These are phyloP conservation scores for Seriola quinqueradiata DNA, from an alignment of 2,113 vertebrate species.

Conservation along the genomic window DNA sequence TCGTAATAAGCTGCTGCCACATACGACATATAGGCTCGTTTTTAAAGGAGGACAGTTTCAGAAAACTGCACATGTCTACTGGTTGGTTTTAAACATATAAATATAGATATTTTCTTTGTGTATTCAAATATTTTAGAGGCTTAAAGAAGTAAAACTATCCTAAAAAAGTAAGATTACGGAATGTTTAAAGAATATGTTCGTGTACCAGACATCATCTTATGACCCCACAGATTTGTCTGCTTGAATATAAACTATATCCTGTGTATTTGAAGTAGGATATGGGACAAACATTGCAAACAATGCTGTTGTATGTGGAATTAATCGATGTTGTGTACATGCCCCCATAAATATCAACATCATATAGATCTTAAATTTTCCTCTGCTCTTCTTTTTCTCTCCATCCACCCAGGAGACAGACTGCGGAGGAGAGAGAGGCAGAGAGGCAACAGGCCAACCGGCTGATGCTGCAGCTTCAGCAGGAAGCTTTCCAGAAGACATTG, in stretches of 20 bases:
- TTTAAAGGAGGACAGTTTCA: neutral
- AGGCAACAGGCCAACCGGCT: conserved; percentile 95
- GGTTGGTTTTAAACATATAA: neutral
- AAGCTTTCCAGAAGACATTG: conserved; percentile 96
- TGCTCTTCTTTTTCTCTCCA: neutral
- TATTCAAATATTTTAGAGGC: no score
- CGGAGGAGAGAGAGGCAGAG: conserved; percentile 96
- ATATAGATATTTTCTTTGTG: no score
- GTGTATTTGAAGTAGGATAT: neutral
- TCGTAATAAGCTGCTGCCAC: neutral
- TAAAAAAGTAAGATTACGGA: no score
- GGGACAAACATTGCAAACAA: neutral
- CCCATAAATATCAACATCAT: neutral
- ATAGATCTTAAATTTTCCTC: conserved; percentile 14
- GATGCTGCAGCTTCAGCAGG: conserved; percentile 98
- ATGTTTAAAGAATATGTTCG: neutral
- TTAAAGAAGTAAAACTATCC: no score
- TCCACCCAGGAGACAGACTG: conserved; percentile 93
- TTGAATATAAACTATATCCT: neutral
- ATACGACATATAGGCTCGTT: neutral
- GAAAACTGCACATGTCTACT: neutral
- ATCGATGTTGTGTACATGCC: neutral
- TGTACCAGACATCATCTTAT: neutral
- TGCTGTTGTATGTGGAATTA: neutral
- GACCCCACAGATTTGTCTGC: neutral